Base-by-base conservation (phyloP, 2,888 invertebrate genomes). In the Amitus sp. region DNA sequence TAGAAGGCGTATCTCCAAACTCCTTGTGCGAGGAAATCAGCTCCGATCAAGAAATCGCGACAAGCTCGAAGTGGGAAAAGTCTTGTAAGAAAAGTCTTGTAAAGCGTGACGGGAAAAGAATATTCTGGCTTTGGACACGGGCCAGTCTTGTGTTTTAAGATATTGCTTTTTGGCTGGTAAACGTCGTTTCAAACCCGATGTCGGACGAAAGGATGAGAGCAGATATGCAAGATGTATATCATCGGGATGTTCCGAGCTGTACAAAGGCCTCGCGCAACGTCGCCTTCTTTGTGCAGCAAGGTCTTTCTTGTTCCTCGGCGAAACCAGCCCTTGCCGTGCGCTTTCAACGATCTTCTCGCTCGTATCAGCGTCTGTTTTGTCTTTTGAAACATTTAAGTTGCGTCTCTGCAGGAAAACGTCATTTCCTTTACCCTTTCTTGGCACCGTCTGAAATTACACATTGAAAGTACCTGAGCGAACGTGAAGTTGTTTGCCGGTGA, bases 81-180 rank as follows among this genome's bases (percentile, higher is more conserved):
- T n/a, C n/a, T n/a, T n/a, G n/a, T n/a, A 64, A 64, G 64, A 58
- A 53, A 58, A 62, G n/a, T n/a, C 59, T 52, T 62, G 50, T 62
- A 52, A 53, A 62, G 53, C 53, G 54, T 48, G 59, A 59, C 53
- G 53, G 58, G 59, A 52, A 59, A 59, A 56, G 59, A 56, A 60
- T 56, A 54, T 65, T 60, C 48, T 47, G 68, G 70, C 69, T 66
- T 75, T 76, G 74, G 78, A 75, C 68, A 62, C 68, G 67, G 70
- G 76, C 75, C 77, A 77, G 77, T 73, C 72, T 68, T 71, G 70
- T 72, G 73, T 75, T 77, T 78, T 74, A 77, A 77, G 76, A 77
- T 78, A 79, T 78, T 79, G 74, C 78, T 74, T 71, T 72, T 65
- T 69, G 68, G 67, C 68, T 64, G 55, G 33, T 55, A 59, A 56